A percentile compares a stretch with the other conserved stretches of the same genome.
phyloP scores from a whole-genome alignment of 1,140 invertebrate genomes.

The Hyphantria cunea region DNA sequence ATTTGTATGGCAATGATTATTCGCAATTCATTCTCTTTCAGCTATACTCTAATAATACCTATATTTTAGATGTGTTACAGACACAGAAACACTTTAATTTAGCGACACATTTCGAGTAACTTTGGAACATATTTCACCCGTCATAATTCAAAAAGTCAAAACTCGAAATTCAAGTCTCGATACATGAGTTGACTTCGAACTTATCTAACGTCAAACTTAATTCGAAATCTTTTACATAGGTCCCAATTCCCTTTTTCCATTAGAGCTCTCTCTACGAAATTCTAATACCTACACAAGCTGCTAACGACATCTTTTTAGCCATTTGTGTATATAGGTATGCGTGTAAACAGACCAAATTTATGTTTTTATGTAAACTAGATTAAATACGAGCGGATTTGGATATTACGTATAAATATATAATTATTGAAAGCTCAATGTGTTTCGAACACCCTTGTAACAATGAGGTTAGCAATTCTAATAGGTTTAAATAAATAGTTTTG shows the following conservation, averaged over 20 bases:
- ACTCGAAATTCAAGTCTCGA: background rate
- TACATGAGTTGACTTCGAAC: conserved; percentile 10
- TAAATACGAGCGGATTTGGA: conserved; percentile 30
- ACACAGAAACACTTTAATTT: conserved; percentile 57
- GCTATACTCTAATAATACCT: conserved; percentile 45
- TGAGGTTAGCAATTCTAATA: conserved; percentile 55
- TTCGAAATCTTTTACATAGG: conserved; percentile 51
- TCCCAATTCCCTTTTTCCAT: conserved; percentile 51
- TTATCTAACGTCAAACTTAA: conserved; percentile 31
- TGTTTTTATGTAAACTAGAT: conserved; percentile 21
- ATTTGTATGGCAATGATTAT: background rate
- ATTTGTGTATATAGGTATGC: conserved; percentile 31
- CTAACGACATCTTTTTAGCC: conserved; percentile 33
- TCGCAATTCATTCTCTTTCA: conserved; percentile 45
- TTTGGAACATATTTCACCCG: conserved; percentile 43
- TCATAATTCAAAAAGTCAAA: conserved; percentile 12
- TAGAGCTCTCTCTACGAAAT: conserved; percentile 20
- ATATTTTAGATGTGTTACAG: conserved; percentile 60
- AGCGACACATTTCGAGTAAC: conserved; percentile 32
- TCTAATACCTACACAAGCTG: conserved; percentile 30
- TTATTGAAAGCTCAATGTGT: conserved; percentile 74
- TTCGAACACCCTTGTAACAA: conserved; percentile 70
- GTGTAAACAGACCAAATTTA: conserved; percentile 26
- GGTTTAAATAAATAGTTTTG: conserved; percentile 16
- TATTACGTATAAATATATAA: conserved; percentile 54